Percentiles rank a stretch among this genome's conserved stretches.
phyloP scores from a whole-genome alignment of 1,140 invertebrate species.

The Brachionus paranguensis region DNA sequence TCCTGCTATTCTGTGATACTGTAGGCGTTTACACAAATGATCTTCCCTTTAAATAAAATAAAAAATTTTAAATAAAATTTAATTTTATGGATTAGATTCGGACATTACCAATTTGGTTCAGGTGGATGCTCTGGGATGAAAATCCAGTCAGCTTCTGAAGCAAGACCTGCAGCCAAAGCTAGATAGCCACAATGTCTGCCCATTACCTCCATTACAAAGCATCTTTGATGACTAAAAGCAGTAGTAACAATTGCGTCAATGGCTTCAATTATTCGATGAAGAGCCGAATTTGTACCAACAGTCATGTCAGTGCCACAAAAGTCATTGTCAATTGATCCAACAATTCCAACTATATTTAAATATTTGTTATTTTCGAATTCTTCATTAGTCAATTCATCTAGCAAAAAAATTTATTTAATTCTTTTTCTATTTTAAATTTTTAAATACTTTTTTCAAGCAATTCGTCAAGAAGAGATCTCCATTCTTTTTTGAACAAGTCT shows the following conservation, averaged over 20 bases:
- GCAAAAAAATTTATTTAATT: background rate
- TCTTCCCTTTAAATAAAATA: conserved; percentile 57
- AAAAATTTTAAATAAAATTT: background rate
- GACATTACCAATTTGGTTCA: conserved; percentile 69
- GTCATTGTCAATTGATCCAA: conserved; percentile 99
- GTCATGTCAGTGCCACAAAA: conserved; percentile 99
- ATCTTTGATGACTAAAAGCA: conserved; percentile 93
- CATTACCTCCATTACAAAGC: conserved; percentile 99
- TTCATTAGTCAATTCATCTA: conserved; percentile 66
- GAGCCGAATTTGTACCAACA: conserved; percentile 92
- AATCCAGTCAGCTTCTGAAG: conserved; percentile 63
- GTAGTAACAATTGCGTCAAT: conserved; percentile 96
- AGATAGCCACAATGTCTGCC: conserved; percentile 97
- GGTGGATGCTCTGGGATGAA: conserved; percentile 97
- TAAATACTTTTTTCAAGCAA: conserved; percentile 61
- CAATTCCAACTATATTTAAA: conserved; percentile 91
- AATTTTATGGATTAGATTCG: no score
- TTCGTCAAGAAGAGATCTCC: conserved; percentile 72
- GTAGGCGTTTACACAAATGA: conserved; percentile 68
- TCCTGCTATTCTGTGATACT: conserved; percentile 77
- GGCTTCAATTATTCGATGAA: conserved; percentile 96
- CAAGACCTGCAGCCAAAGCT: conserved; percentile 77
- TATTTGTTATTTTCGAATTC: conserved; percentile 68
- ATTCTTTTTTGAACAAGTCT: conserved; percentile 84
- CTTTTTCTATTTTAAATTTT: background rate